Evolutionary conservation across 2,113 vertebrate species (phyloP).

Genomic region (Taurulus bubalis): DNA sequence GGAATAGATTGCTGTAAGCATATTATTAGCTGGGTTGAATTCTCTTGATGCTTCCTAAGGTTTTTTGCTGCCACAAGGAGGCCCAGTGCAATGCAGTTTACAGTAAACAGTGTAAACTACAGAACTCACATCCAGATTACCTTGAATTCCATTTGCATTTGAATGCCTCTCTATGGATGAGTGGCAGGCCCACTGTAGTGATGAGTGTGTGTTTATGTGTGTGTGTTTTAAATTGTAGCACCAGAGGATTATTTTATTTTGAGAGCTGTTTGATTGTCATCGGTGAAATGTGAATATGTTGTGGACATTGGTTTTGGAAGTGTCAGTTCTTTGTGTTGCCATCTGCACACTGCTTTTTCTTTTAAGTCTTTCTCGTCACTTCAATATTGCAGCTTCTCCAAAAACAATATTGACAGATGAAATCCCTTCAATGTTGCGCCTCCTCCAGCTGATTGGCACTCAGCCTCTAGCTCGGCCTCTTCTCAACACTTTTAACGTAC

Average conservation of each 20-base stretch:
- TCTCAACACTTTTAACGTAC: neutral
- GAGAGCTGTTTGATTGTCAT: neutral
- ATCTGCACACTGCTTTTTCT: neutral
- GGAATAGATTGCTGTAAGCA: neutral
- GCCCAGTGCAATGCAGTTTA: neutral
- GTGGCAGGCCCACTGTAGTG: neutral
- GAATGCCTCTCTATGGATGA: constrained; percentile 27
- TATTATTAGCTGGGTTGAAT: neutral
- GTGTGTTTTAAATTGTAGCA: neutral
- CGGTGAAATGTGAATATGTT: neutral
- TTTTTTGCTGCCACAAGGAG: neutral
- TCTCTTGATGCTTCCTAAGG: neutral
- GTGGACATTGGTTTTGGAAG: neutral
- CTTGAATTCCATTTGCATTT: no score
- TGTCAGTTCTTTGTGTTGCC: neutral
- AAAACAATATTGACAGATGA: neutral
- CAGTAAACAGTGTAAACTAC: neutral
- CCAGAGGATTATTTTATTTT: neutral
- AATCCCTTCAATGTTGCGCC: neutral
- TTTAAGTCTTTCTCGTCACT: neutral
- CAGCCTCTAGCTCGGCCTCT: neutral
- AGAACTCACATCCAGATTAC: neutral
- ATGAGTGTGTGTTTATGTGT: neutral
- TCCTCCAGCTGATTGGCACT: neutral
- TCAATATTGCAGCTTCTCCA: neutral